A percentile compares a stretch with the other conserved stretches of the same genome.
Evolutionary conservation across 1,140 invertebrate species (phyloP).

Genomic region (Eubasilissa regina): DNA sequence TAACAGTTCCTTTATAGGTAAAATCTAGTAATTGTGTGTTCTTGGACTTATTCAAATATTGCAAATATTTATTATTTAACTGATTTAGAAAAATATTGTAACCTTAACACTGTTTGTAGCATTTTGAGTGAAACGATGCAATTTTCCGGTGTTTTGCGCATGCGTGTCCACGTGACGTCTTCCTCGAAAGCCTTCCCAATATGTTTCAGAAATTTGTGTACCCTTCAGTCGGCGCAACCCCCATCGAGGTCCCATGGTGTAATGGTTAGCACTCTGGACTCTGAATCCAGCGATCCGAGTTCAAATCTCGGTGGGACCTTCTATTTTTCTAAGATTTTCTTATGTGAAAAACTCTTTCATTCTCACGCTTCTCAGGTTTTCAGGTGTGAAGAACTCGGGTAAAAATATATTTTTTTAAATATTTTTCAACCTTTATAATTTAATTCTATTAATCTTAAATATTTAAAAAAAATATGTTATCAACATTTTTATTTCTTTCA

Average conservation of each 20-base stretch:
- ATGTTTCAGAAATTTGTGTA: conserved; percentile 17
- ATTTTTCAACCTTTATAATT: too few species aligned
- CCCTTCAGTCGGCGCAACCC: conserved; percentile 14
- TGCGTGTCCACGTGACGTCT: conserved; percentile 49
- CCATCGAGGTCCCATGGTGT: conserved; percentile 80
- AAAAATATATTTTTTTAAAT: too few species aligned
- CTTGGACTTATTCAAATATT: too few species aligned
- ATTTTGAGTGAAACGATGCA: neutral
- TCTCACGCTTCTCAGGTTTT: neutral
- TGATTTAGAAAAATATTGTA: neutral
- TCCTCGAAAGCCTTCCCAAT: conserved; percentile 50
- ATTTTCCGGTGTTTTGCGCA: conserved; percentile 18
- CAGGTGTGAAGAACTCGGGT: too few species aligned
- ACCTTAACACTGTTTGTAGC: too few species aligned
- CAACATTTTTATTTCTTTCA: too few species aligned
- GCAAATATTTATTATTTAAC: too few species aligned
- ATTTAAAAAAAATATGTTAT: too few species aligned
- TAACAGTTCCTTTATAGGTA: too few species aligned
- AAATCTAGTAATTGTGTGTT: too few species aligned
- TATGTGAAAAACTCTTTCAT: neutral
- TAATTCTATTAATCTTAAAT: too few species aligned
- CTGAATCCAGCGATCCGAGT: conserved; percentile 86
- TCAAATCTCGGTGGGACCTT: conserved; percentile 82
- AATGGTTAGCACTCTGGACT: conserved; percentile 88
- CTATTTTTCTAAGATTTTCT: conserved; percentile 59